Evolutionary conservation across 2,888 invertebrate genomes (phyloP), one percentile per base, ranked within the genome.

Genomic region (Nemoura dubitans): DNA sequence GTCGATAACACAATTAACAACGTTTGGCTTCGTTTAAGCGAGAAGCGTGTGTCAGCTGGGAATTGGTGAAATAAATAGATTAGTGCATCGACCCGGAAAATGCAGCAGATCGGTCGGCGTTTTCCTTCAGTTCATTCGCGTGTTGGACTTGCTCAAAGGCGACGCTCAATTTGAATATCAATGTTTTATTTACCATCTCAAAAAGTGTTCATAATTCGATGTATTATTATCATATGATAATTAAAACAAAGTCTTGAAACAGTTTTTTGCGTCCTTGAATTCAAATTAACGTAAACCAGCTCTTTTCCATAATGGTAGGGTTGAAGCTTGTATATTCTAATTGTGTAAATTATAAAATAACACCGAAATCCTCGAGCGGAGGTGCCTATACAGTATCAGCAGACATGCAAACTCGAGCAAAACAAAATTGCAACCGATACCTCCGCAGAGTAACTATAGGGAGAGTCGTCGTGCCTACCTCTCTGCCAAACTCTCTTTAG

Each of bases 291-390:
- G 78, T 59, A 21, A 14, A 26, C 78, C 30, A 28, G 81, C 3
- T 16, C 27, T n/a, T 30, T 28, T 29, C 10, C 29, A 21, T 81
- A 81, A 81, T 81, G 81, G 27, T 30, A 81, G 81, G 81, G 26
- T 30, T 21, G 16, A 3, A 59, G 2, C 59, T 27, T 81, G 30
- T 81, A 81, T 81, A 81, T 81, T 30, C 6, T 81, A 30, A 81
- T 81, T 81, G 28, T 81, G 81, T 81, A n/a, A 27, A 81, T 81
- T 81, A 81, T 81, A 81, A 30, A 81, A 81, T 30, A 28, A 81
- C 29, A 81, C 30, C 7, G 28, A 28, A 28, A n/a, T 81, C 16
- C 30, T 14, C 81, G 81, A 28, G 81, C 7, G 0, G 81, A 30
- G 28, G 7, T 81, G 1, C 28, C 26, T 78, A 76, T 16, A 14